Evolutionary conservation across 1,140 invertebrate species (phyloP), one percentile per base, ranked within the genome.

Genomic region (Drosophila kikkawai): DNA sequence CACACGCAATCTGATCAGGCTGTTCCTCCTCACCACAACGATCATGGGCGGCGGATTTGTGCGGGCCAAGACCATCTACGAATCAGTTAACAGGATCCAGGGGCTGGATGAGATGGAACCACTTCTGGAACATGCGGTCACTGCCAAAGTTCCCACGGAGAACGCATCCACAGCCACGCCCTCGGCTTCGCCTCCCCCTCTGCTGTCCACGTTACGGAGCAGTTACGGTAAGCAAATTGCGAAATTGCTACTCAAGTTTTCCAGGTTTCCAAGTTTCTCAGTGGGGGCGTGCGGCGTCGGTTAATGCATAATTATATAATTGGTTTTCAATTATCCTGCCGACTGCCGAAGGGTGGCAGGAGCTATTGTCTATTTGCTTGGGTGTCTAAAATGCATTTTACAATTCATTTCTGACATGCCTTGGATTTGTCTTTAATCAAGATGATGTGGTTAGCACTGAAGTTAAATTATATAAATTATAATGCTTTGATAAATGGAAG

Each of bases 11-110:
- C 73, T 82, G 78, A 75, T 90, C 74, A 74, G 88, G 75, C 65
- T 90, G 65, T 66, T 90, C 53, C 41, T 85, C 44, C 58, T 90
- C 69, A 91, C 68, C 60, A 76, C 82, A 74, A 90, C 63, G 32
- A 76, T 90, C 48, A 76, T 82, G 53, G 73, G 65, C 64, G 60
- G 64, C 26, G 82, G 67, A 42, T 34, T 78, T 29, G 77, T 64
- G 6, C 74, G 41, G 74, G 69, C 61, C 37, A 65, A 82, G 48
- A 63, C 73, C 32, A 48, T 64, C 36, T 44, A 82, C 44, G 80
- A 77, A 19, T 26, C 61, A 22, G 44, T 78, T 36, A 78, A 78
- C 59, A 55, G 47, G 37, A 58, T 77, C 26, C 47, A 48, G 51
- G 51, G 42, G 0, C 45, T 66, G 22, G 50, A 56, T 11, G 53